These are phyloP conservation scores for Anthophora plumipes DNA, from an alignment of 2,888 invertebrate species.

Conservation along the genomic window DNA sequence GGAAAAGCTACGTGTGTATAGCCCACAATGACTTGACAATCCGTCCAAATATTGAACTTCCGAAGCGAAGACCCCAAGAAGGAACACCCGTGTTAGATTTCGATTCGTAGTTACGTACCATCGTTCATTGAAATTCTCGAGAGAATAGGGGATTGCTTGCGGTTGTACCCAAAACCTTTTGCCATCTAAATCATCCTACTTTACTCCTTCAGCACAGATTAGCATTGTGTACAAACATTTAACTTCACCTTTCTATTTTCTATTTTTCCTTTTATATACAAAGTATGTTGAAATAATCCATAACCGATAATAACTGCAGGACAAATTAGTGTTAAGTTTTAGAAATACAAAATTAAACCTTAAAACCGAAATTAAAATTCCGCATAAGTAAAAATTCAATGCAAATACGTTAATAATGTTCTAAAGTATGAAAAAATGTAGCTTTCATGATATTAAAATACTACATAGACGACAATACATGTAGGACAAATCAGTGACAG, in stretches of 20 bases:
- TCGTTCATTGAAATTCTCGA: conserved; percentile 57
- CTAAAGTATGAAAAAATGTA: too few species aligned
- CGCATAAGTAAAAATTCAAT: too few species aligned
- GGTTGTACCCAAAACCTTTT: conserved; percentile 22
- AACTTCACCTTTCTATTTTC: neutral
- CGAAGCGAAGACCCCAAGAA: conserved; percentile 44
- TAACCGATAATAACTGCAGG: too few species aligned
- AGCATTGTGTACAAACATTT: neutral
- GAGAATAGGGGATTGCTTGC: conserved; percentile 46
- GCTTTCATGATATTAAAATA: too few species aligned
- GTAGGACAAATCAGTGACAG: too few species aligned
- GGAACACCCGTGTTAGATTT: conserved; percentile 42
- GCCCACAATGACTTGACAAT: conserved; percentile 77
- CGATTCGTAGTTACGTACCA: conserved; percentile 44
- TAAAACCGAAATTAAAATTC: too few species aligned
- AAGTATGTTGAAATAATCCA: too few species aligned
- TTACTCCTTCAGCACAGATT: neutral
- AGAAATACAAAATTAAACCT: too few species aligned
- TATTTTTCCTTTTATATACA: neutral
- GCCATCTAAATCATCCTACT: conserved; percentile 12
- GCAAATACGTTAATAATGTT: too few species aligned
- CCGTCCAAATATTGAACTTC: conserved; percentile 82
- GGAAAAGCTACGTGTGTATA: conserved; percentile 72
- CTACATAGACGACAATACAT: too few species aligned
- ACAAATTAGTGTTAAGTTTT: too few species aligned